Conservation (phyloP, 2,113 vertebrate genomes). For the Caranx ignobilis region DNA sequence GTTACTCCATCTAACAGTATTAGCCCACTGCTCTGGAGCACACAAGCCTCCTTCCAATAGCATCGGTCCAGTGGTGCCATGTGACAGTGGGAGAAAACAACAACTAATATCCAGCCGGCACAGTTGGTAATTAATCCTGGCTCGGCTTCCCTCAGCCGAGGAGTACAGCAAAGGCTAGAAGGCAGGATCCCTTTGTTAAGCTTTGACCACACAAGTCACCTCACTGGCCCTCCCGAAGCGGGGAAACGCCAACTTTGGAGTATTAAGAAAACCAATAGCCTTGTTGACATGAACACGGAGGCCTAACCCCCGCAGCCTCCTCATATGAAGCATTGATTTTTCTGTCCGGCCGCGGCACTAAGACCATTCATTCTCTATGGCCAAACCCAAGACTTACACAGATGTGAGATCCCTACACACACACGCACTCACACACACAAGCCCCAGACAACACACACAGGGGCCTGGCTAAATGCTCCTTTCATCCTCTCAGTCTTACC, state of each 20-base stretch:
- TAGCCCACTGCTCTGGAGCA: slow-evolving; percentile 56
- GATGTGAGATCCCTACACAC: slow-evolving; percentile 43
- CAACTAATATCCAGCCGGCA: slow-evolving; percentile 81
- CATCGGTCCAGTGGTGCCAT: slow-evolving; percentile 58
- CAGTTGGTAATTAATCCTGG: slow-evolving; percentile 86
- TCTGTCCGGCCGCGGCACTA: slow-evolving; percentile 93
- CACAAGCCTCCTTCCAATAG: slow-evolving; percentile 63
- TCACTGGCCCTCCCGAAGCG: slow-evolving; percentile 86
- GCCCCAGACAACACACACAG: slow-evolving; percentile 44
- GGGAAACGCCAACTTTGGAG: slow-evolving; percentile 97
- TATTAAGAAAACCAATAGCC: slow-evolving; percentile 99
- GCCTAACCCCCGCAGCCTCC: slow-evolving; percentile 99
- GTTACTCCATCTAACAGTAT: slow-evolving; percentile 70
- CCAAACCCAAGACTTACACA: slow-evolving; percentile 81
- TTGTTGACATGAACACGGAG: slow-evolving; percentile 99
- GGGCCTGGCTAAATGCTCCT: slow-evolving; percentile 88
- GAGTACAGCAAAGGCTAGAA: slow-evolving; percentile 82
- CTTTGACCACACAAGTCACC: slow-evolving; percentile 94
- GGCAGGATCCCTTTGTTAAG: slow-evolving; percentile 93
- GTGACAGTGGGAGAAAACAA: slow-evolving; percentile 80
- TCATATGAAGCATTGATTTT: slow-evolving; percentile 99
- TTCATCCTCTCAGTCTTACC: slow-evolving; percentile 82
- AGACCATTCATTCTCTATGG: slow-evolving; percentile 99
- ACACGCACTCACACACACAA: slow-evolving; percentile 48
- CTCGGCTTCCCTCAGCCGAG: slow-evolving; percentile 73